Percentiles rank a stretch among this genome's conserved stretches.
phyloP scores from a whole-genome alignment of 2,888 invertebrate genomes.

The Celastrina argiolus region DNA sequence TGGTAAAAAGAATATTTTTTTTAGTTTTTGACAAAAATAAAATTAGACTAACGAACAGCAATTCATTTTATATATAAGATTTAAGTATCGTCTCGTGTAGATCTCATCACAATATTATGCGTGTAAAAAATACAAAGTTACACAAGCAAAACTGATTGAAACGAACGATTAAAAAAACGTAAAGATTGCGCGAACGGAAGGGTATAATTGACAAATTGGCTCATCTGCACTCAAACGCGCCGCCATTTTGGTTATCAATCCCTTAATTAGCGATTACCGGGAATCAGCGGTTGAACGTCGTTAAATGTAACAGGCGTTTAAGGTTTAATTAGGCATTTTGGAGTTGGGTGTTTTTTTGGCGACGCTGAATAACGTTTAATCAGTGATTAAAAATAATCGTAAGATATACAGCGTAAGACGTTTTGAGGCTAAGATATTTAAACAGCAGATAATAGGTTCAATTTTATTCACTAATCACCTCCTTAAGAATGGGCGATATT shows the following conservation, averaged over 20 bases:
- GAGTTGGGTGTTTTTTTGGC: background rate
- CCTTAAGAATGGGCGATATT: too few species aligned
- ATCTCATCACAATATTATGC: too few species aligned
- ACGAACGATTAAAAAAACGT: background rate
- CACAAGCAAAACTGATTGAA: background rate
- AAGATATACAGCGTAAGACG: too few species aligned
- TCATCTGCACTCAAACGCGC: background rate
- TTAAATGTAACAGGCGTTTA: background rate
- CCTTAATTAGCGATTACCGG: slow-evolving; percentile 10
- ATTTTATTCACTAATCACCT: too few species aligned
- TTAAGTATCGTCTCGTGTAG: too few species aligned
- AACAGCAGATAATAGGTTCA: too few species aligned
- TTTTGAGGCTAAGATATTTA: too few species aligned
- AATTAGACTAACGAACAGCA: too few species aligned
- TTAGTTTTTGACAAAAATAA: too few species aligned
- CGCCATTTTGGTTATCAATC: background rate
- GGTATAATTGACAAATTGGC: slow-evolving; percentile 14
- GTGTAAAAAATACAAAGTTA: background rate
- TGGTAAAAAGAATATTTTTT: too few species aligned
- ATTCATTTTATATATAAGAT: too few species aligned
- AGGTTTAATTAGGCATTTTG: background rate
- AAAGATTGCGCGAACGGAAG: background rate
- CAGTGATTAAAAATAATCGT: background rate
- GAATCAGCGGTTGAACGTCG: background rate
- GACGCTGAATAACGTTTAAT: background rate